Evolutionary conservation across 2,797 vertebrate genomes (phyloP).

Genomic region (Heliangelus exortis): DNA sequence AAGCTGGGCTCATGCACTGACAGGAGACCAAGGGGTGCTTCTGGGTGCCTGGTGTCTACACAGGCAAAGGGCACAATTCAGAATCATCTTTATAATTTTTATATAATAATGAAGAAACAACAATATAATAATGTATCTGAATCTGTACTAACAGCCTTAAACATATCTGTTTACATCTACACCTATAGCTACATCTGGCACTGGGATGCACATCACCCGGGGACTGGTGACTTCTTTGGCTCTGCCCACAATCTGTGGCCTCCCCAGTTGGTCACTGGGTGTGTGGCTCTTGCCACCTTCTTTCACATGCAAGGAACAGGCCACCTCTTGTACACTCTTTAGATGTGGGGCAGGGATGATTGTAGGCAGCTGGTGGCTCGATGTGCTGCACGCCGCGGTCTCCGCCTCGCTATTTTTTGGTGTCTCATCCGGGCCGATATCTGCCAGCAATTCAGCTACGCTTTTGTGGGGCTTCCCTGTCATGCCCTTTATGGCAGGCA

Average conservation of each 20-base stretch:
- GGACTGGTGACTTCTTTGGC: neutral
- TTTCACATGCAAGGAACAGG: neutral
- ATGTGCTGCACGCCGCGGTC: too few relatives aligned
- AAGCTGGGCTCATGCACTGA: neutral
- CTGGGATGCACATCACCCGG: fast-evolving
- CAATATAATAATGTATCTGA: neutral
- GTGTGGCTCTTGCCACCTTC: neutral
- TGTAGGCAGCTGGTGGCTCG: too few relatives aligned
- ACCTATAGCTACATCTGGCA: fast-evolving
- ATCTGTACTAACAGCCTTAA: neutral
- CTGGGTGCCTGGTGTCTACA: neutral
- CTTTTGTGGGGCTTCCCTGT: too few relatives aligned
- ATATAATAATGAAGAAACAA: neutral
- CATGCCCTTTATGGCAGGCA: too few relatives aligned
- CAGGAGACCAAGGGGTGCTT: neutral
- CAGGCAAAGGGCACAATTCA: neutral
- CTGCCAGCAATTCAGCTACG: too few relatives aligned
- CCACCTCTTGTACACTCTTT: neutral
- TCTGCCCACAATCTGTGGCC: neutral
- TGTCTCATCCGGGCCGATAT: too few relatives aligned
- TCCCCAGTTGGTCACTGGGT: fast-evolving
- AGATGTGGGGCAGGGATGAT: neutral
- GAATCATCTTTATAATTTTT: neutral
- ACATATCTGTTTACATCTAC: neutral
- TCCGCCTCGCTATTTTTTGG: too few relatives aligned